Evolutionary conservation across 2,113 vertebrate species (phyloP).

Genomic region (Ornithorhynchus anatinus): DNA sequence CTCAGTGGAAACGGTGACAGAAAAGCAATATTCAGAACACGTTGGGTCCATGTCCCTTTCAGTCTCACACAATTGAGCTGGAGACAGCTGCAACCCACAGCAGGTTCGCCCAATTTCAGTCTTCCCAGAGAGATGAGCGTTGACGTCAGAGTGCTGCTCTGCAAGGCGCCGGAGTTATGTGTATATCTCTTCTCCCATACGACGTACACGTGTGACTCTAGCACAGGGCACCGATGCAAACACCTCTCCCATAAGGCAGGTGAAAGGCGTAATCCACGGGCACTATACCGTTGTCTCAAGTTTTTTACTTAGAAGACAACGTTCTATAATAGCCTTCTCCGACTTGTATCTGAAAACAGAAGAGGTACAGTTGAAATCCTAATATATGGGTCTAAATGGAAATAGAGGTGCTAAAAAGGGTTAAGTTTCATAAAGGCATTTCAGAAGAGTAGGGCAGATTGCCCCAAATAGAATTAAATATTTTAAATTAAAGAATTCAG

Average conservation of each 20-base stretch:
- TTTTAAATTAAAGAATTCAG: too few species aligned
- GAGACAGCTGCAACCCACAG: background rate
- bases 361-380: slow-evolving; percentile 10
- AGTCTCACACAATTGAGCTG: slow-evolving; percentile 28
- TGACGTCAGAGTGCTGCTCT: background rate
- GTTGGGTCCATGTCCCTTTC: slow-evolving; percentile 22
- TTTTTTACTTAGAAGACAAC: slow-evolving; percentile 74
- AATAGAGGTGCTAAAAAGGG: too few species aligned
- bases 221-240: background rate
- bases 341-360: slow-evolving; percentile 73
- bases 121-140: background rate
- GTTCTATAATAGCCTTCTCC: slow-evolving; percentile 73
- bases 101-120: background rate
- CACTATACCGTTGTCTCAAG: slow-evolving; percentile 84
- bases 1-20: background rate
- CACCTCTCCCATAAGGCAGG: background rate
- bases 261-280: rapidly evolving
- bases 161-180: background rate
- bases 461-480: too few species aligned
- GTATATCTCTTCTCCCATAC: background rate
- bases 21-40: slow-evolving; percentile 18
- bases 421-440: background rate
- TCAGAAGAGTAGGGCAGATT: background rate
- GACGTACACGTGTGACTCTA: background rate
- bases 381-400: too few species aligned